phyloP scores from a whole-genome alignment of 92 coral and sea anemone genomes.

The Bergia sp. region DNA sequence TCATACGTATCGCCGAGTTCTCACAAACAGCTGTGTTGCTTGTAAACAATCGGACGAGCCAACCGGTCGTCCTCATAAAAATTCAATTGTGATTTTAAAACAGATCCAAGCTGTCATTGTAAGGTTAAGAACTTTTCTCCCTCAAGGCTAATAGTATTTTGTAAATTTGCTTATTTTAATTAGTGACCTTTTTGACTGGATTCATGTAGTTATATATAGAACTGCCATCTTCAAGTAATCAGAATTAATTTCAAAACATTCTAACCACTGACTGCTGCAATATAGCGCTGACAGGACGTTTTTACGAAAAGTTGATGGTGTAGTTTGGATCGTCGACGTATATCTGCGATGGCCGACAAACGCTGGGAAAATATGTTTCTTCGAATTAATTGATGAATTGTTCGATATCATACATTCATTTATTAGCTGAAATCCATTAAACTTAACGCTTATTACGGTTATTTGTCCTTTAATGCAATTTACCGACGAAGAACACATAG shows the following conservation, averaged over 20 bases:
- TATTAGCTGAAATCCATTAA: neutral
- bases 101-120: constrained; percentile 22
- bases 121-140: neutral
- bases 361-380: neutral
- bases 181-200: neutral
- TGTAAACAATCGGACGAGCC: constrained; percentile 1
- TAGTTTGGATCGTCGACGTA: neutral
- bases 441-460: neutral
- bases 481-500: neutral
- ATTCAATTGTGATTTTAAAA: constrained; percentile 27
- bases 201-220: neutral
- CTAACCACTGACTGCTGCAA: neutral
- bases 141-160: neutral
- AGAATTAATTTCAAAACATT: neutral
- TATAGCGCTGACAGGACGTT: neutral
- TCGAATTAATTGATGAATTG: neutral
- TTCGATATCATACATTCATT: neutral
- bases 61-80: constrained; percentile 28
- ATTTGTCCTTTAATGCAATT: neutral
- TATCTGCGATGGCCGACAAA: no score
- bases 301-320: neutral
- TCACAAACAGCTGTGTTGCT: neutral
- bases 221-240: neutral
- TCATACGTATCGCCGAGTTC: neutral
- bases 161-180: neutral